phyloP scores from a whole-genome alignment of 1,140 invertebrate species.

The Magallana gigas region DNA sequence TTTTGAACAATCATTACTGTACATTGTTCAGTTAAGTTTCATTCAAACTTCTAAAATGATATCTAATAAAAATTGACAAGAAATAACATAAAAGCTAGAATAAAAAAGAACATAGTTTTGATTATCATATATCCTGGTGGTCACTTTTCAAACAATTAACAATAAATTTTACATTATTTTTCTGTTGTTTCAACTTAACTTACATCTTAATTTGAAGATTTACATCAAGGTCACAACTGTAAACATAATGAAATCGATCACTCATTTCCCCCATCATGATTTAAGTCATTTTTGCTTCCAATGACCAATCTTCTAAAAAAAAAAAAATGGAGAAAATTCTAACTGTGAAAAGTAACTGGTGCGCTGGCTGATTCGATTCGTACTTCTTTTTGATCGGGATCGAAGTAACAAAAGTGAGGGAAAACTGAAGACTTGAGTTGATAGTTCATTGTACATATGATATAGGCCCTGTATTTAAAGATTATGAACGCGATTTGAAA shows the following conservation, averaged over 20 bases:
- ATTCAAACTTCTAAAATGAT: no score
- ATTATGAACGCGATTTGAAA: no score
- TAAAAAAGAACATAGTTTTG: no score
- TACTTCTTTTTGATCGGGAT: background rate
- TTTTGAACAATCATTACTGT: no score
- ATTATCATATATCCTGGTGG: no score
- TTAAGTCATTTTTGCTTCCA: background rate
- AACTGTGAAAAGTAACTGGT: background rate
- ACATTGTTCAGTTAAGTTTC: no score
- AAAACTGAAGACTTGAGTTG: background rate
- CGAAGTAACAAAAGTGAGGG: background rate
- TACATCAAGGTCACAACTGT: constrained; percentile 93
- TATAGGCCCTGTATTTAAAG: no score
- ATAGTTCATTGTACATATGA: no score
- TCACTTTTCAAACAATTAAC: no score
- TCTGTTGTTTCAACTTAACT: constrained; percentile 75
- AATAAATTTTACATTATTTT: no score
- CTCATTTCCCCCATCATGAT: constrained; percentile 46
- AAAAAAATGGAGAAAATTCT: background rate
- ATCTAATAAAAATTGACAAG: no score
- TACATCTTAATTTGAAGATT: constrained; percentile 96
- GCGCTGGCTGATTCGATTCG: background rate
- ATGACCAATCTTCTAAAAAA: background rate
- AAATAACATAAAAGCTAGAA: no score
- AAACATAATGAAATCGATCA: constrained; percentile 83